phyloP scores from a whole-genome alignment of 1,140 invertebrate genomes.

The Drosophila tropicalis region DNA sequence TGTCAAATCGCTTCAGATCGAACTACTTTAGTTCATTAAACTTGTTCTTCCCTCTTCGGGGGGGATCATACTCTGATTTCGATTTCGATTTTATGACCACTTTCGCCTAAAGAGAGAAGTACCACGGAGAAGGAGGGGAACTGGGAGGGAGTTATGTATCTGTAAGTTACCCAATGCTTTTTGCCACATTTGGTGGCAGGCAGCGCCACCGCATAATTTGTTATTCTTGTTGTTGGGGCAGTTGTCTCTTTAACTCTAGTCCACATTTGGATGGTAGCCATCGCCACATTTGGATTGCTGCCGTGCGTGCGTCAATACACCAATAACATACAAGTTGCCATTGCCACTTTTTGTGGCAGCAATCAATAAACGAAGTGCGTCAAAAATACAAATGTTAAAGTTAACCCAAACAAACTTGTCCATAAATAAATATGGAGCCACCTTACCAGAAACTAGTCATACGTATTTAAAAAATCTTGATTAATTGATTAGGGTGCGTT shows the following conservation, averaged over 20 bases:
- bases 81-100: conserved; percentile 55
- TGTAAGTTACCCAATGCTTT: conserved; percentile 63
- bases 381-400: conserved; percentile 73
- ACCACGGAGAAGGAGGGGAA: background rate
- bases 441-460: conserved; percentile 23
- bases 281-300: background rate
- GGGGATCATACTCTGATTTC: conserved; percentile 53
- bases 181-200: conserved; percentile 55
- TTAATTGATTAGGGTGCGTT: conserved; percentile 39
- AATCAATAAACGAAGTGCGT: conserved; percentile 79
- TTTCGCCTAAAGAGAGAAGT: conserved; percentile 43
- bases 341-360: conserved; percentile 79
- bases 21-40: conserved; percentile 71
- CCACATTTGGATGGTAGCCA: background rate
- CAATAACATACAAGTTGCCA: conserved; percentile 59
- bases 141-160: conserved; percentile 13
- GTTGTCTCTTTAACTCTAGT: background rate
- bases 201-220: conserved; percentile 70
- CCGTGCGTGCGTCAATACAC: conserved; percentile 52
- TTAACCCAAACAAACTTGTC: conserved; percentile 25
- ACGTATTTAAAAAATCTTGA: conserved; percentile 38
- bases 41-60: conserved; percentile 24
- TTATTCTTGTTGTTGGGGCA: conserved; percentile 65
- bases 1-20: conserved; percentile 53
- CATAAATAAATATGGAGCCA: conserved; percentile 27